Evolutionary conservation across 2,888 invertebrate species (phyloP).

Genomic region (Rhagonycha lutea): DNA sequence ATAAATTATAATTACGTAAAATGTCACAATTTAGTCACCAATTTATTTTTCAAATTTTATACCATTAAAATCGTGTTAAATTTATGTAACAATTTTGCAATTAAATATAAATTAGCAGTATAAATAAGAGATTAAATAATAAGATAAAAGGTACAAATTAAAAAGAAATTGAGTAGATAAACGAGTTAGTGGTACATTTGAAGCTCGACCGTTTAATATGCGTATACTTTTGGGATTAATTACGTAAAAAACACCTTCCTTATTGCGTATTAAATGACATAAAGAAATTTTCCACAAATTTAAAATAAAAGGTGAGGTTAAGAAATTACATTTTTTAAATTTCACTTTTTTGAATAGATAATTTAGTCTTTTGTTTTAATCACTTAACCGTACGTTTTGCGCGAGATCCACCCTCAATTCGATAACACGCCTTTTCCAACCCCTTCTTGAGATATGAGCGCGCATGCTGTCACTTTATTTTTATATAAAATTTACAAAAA

Average conservation of each 20-base stretch:
- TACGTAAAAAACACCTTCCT: not conserved
- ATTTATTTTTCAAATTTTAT: not conserved
- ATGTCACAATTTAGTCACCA: not conserved
- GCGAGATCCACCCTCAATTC: conserved; percentile 1
- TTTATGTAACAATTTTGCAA: not conserved
- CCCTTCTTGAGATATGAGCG: conserved; percentile 4
- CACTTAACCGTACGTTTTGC: conserved; percentile 2
- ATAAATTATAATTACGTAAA: not conserved
- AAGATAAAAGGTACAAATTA: not conserved
- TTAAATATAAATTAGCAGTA: not conserved
- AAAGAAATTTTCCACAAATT: not conserved
- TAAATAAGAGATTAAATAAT: not conserved
- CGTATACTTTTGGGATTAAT: not conserved
- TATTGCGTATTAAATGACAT: not conserved
- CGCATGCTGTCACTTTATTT: conserved; percentile 1
- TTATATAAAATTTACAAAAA: not conserved
- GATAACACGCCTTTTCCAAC: conserved; percentile 1
- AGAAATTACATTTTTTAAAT: not conserved
- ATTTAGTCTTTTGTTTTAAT: not conserved
- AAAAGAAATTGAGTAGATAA: not conserved
- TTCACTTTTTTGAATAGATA: not conserved
- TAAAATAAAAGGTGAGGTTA: not conserved
- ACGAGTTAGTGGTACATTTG: not conserved
- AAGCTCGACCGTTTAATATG: not conserved
- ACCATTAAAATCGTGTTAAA: not conserved